Evolutionary conservation across 2,797 vertebrate genomes (phyloP).

Genomic region (Dicrostonyx torquatus): DNA sequence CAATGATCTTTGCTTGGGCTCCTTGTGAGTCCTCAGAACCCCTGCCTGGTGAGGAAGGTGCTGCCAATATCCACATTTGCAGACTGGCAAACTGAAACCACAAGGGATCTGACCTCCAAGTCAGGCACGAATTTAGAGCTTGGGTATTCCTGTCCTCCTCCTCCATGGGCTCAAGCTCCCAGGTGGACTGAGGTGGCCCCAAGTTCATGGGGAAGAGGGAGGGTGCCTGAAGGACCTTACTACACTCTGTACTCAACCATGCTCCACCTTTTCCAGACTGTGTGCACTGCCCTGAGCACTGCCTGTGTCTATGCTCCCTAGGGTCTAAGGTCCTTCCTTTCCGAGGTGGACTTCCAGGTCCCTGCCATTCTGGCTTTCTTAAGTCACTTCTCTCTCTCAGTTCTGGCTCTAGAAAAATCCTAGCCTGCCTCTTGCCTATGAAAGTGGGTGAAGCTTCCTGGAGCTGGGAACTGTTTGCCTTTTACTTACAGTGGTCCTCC

Average conservation of each 20-base stretch:
- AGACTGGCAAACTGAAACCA: background rate
- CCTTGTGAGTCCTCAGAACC: background rate
- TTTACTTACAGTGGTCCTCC: fast-evolving
- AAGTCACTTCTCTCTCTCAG: background rate
- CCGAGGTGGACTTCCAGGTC: background rate
- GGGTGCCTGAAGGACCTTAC: background rate
- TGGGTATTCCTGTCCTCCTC: background rate
- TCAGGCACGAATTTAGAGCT: background rate
- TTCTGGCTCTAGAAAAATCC: background rate
- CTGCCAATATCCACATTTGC: no score
- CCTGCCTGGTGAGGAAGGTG: background rate
- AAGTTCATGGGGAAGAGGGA: background rate
- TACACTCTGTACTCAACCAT: background rate
- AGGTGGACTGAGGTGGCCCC: background rate
- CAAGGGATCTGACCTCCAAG: background rate
- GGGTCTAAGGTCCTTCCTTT: background rate
- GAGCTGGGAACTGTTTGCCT: background rate
- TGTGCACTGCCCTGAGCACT: background rate
- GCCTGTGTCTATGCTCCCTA: background rate
- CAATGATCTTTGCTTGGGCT: background rate
- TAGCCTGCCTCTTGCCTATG: background rate
- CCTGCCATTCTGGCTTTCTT: background rate
- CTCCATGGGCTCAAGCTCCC: background rate
- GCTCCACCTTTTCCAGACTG: background rate
- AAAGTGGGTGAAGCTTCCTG: background rate